phyloP scores from a whole-genome alignment of 1,140 invertebrate species.

The Aphelenchoides fujianensis region DNA sequence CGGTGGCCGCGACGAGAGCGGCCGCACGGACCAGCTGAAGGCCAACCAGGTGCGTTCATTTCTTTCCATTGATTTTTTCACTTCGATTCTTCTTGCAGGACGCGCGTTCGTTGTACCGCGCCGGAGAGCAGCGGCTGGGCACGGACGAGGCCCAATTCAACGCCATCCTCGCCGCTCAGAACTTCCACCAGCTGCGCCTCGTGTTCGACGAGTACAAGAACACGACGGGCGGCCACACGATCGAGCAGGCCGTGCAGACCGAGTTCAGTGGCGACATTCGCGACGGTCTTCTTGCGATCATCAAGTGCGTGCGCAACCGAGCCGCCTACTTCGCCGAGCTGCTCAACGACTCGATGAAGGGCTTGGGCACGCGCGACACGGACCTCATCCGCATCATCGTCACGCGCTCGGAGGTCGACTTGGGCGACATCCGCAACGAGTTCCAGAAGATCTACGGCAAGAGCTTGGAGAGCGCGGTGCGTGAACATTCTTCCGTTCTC shows the following conservation, averaged over 20 bases:
- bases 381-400: conserved; percentile 65
- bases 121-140: conserved; percentile 67
- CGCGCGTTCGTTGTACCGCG: conserved; percentile 63
- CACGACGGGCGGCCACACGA: conserved; percentile 72
- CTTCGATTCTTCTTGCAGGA: conserved; percentile 61
- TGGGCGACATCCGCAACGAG: conserved; percentile 66
- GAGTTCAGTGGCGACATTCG: conserved; percentile 83
- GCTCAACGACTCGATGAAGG: conserved; percentile 79
- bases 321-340: conserved; percentile 88
- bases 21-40: conserved; percentile 50
- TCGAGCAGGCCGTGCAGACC: conserved; percentile 79
- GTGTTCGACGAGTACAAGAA: conserved; percentile 72
- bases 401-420: conserved; percentile 65
- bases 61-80: neutral
- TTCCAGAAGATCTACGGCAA: conserved; percentile 64
- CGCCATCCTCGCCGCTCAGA: conserved; percentile 57
- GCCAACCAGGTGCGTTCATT: conserved; percentile 40
- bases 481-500: too few species aligned
- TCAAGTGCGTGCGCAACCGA: conserved; percentile 83
- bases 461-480: conserved; percentile 63
- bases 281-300: conserved; percentile 70
- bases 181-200: conserved; percentile 70
- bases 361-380: conserved; percentile 64
- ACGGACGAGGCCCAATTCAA: conserved; percentile 65
- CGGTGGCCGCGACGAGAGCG: conserved; percentile 61